phyloP scores from a whole-genome alignment of 1,140 invertebrate species.

The Drosophila hydei region DNA sequence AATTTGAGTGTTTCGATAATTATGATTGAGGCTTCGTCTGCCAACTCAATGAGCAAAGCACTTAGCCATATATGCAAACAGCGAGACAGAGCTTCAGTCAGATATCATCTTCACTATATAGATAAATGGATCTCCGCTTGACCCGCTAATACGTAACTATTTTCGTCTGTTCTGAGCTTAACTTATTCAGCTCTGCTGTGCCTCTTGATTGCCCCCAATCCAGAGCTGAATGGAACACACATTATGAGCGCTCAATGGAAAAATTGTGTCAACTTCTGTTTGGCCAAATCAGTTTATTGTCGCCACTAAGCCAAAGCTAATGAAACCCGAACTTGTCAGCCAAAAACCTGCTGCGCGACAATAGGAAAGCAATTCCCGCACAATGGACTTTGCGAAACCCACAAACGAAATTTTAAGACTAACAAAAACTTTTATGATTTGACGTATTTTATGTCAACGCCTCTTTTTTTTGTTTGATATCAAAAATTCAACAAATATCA shows the following conservation, averaged over 20 bases:
- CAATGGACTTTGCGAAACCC: slow-evolving; percentile 1
- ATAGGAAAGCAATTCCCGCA: slow-evolving; percentile 9
- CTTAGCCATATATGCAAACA: not conserved
- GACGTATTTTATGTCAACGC: not conserved
- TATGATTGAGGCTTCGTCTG: not conserved
- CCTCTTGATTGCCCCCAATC: slow-evolving; percentile 6
- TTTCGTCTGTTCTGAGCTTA: too few species aligned
- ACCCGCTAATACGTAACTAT: too few species aligned
- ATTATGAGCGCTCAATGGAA: not conserved
- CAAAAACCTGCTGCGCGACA: not conserved
- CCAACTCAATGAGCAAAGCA: slow-evolving; percentile 10
- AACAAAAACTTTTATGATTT: not conserved
- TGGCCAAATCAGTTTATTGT: slow-evolving; percentile 6
- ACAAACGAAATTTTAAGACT: not conserved
- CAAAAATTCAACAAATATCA: too few species aligned
- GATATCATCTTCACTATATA: not conserved
- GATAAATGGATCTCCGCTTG: not conserved
- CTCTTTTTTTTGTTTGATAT: too few species aligned
- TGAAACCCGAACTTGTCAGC: slow-evolving; percentile 8
- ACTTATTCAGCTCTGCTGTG: too few species aligned
- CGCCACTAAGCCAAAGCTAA: not conserved
- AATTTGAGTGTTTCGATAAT: not conserved
- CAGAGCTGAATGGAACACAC: too few species aligned
- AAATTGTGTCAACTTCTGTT: slow-evolving; percentile 23
- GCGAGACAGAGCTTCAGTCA: too few species aligned